Conservation (phyloP, 2,113 vertebrate species). For the Corynorhinus townsendii region DNA sequence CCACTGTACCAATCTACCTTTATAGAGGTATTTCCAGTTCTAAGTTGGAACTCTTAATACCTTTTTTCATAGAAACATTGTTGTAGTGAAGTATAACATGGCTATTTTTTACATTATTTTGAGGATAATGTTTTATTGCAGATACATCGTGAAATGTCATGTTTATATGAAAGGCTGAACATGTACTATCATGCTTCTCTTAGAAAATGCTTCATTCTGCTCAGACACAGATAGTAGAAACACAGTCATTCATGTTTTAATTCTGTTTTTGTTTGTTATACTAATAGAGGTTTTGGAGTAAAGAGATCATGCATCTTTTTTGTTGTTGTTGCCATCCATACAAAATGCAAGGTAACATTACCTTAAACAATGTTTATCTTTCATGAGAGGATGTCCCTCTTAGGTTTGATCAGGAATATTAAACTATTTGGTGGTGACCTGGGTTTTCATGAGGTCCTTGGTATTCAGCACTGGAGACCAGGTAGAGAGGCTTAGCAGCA, state of each 20-base stretch:
- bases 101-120: background rate
- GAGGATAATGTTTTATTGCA: background rate
- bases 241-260: background rate
- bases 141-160: background rate
- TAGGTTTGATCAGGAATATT: background rate
- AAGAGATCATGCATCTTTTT: background rate
- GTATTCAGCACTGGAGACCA: background rate
- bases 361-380: background rate
- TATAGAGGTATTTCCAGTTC: background rate
- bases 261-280: constrained; percentile 8
- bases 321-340: background rate
- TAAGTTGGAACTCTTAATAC: background rate
- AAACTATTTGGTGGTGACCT: background rate
- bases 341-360: background rate
- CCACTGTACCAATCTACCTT: background rate
- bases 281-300: background rate
- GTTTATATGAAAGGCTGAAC: background rate
- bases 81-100: background rate
- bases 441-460: background rate
- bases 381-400: background rate
- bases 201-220: background rate
- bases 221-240: background rate
- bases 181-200: background rate
- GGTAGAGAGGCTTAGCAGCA: background rate
- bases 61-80: background rate